Evolutionary conservation across 2,888 invertebrate species (phyloP), one percentile per base, ranked within the genome.

Genomic region (Netelia melanura): DNA sequence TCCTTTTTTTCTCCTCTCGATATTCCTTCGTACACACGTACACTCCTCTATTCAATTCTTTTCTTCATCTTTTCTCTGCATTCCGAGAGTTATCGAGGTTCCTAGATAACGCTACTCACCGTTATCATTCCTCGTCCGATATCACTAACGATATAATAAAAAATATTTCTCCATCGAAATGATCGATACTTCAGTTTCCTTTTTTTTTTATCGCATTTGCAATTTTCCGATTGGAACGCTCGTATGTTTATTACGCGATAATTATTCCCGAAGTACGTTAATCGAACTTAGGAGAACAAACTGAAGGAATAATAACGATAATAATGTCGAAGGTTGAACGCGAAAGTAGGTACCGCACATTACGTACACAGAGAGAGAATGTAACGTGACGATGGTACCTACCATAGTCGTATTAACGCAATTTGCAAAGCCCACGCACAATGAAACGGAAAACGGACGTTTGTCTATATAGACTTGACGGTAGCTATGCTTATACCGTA

Each of bases 321-420:
- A 76, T 44, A 61, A 38, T 38, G 71, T 17, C 30, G 64, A 52
- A 38, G 75, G 58, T 84, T 58, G 80, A 67, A 72, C 30, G 43
- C 44, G 30, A 76, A 81, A 84, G 72, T 84, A 67, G 81, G 72
- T 84, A 67, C 14, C 38, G 14, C 54, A 44, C 17, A 52, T 61
- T 54, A 65, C 10, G 54, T 25, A 78, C 48, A 56, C 48, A 71
- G 44, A 54, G 67, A 65, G 43, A 38, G 56, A 67, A 30, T 11
- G 17, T 23, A 70, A 67, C 79, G 70, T 52, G 54, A 21, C 11
- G 62, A 61, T 65, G 76, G 75, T 68, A 81, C 62, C 58, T 68
- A 81, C 62, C 64, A 56, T 56, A 72, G 65, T 52, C 61, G 70
- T 84, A 44, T 80, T 38, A 71, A 80, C 62, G 62, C 67, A 77